Evolutionary conservation across 1,140 invertebrate species (phyloP).

Genomic region (Potamilus streckersoni): DNA sequence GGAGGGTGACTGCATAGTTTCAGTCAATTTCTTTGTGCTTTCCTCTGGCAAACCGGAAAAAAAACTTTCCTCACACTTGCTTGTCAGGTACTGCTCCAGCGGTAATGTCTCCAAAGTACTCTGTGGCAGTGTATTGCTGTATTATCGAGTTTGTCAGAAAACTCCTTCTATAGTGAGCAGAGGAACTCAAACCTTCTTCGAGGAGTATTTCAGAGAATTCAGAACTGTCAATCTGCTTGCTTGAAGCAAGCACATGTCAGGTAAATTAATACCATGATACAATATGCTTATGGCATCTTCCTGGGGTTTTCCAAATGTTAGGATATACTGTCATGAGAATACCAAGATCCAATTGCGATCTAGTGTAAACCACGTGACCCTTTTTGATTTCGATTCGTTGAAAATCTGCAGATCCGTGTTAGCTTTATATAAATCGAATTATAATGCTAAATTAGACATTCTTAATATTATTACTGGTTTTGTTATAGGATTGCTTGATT

Average conservation of each 20-base stretch:
- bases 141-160: slow-evolving; percentile 33
- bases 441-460: not conserved
- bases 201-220: slow-evolving; percentile 20
- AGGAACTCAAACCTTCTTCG: slow-evolving; percentile 13
- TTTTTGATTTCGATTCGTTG: too few species aligned
- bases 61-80: too few species aligned
- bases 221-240: slow-evolving; percentile 39
- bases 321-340: slow-evolving; percentile 45
- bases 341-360: slow-evolving; percentile 22
- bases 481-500: too few species aligned
- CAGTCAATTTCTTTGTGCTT: too few species aligned
- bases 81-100: not conserved
- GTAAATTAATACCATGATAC: slow-evolving; percentile 19
- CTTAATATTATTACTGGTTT: too few species aligned
- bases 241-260: slow-evolving; percentile 36
- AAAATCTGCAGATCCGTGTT: too few species aligned
- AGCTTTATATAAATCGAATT: slow-evolving; percentile 21
- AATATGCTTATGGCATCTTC: slow-evolving; percentile 39
- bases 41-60: too few species aligned
- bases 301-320: slow-evolving; percentile 21
- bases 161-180: slow-evolving; percentile 24
- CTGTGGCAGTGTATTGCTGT: slow-evolving; percentile 34
- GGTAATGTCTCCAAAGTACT: not conserved
- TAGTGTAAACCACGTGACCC: too few species aligned
- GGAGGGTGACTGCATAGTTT: too few species aligned